phyloP scores from a whole-genome alignment of 2,113 vertebrate genomes.

The Speoplatyrhinus poulsoni region DNA sequence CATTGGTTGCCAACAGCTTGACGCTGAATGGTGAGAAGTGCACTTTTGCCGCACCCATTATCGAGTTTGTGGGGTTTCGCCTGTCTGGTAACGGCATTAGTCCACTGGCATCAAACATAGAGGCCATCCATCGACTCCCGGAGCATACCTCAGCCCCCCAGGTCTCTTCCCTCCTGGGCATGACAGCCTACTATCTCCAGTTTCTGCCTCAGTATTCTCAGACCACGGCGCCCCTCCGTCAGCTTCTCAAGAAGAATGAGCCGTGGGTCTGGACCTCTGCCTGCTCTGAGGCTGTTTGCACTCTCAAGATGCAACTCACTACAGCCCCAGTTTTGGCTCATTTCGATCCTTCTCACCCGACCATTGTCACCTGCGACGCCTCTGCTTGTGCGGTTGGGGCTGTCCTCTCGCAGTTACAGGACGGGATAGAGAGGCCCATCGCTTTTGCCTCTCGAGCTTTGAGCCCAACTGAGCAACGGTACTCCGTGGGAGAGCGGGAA shows the following conservation, averaged over 20 bases:
- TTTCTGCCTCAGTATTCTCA: conserved; percentile 24
- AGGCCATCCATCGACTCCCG: background rate
- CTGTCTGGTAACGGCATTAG: background rate
- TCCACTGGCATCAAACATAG: conserved; percentile 2
- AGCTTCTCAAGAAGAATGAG: background rate
- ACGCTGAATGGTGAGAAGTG: background rate
- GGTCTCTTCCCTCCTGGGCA: conserved; percentile 23
- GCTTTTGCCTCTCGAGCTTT: background rate
- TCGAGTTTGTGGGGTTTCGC: conserved; percentile 1
- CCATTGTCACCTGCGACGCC: background rate
- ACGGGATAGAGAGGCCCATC: background rate
- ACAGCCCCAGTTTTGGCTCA: conserved; percentile 10
- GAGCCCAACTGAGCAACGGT: background rate
- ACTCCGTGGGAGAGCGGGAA: conserved; percentile 4
- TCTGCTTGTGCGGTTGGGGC: background rate
- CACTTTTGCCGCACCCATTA: too few species aligned
- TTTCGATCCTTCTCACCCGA: background rate
- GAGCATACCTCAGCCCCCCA: conserved; percentile 13
- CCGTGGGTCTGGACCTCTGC: conserved; percentile 5
- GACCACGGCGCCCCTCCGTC: too few species aligned
- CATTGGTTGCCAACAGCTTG: background rate
- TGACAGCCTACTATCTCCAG: conserved; percentile 13
- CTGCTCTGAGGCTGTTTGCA: conserved; percentile 7
- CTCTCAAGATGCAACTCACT: conserved; percentile 17
- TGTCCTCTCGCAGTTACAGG: background rate